Evolutionary conservation across 2,888 invertebrate species (phyloP).

Genomic region (Apodemia duryi): DNA sequence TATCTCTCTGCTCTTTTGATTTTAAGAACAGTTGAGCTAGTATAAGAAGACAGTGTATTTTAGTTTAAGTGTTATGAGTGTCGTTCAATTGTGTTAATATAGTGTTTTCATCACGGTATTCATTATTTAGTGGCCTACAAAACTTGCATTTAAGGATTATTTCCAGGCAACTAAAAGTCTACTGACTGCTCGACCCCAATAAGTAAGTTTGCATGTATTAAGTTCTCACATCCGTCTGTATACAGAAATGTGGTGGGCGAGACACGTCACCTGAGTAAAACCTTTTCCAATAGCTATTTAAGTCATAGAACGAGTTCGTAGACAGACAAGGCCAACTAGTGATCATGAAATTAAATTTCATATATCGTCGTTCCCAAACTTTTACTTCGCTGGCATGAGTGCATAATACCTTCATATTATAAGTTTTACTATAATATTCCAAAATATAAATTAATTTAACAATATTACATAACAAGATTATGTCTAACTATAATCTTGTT

Average conservation of each 20-base stretch:
- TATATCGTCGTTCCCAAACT: constrained; percentile 6
- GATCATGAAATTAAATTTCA: constrained; percentile 9
- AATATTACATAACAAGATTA: no score
- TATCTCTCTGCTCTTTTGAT: constrained; percentile 67
- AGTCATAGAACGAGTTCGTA: constrained; percentile 19
- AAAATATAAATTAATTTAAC: no score
- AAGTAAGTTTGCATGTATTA: constrained; percentile 64
- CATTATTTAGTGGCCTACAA: constrained; percentile 64
- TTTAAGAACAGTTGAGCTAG: constrained; percentile 69
- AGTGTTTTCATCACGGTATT: constrained; percentile 66
- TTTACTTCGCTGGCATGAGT: not conserved
- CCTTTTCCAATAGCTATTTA: constrained; percentile 23
- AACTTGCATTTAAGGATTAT: constrained; percentile 41
- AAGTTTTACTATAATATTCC: no score
- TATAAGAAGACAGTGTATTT: constrained; percentile 34
- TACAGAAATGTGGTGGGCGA: constrained; percentile 48
- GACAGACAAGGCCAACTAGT: constrained; percentile 17
- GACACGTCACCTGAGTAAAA: constrained; percentile 64
- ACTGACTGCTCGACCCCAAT: constrained; percentile 57
- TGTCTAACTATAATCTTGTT: no score
- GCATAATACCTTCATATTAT: no score
- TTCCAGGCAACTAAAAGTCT: constrained; percentile 48
- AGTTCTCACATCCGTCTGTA: constrained; percentile 55
- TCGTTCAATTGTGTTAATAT: constrained; percentile 58
- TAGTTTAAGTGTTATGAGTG: constrained; percentile 57